Conservation (phyloP, 1,140 invertebrate genomes). For the Drosophila baimaii region DNA sequence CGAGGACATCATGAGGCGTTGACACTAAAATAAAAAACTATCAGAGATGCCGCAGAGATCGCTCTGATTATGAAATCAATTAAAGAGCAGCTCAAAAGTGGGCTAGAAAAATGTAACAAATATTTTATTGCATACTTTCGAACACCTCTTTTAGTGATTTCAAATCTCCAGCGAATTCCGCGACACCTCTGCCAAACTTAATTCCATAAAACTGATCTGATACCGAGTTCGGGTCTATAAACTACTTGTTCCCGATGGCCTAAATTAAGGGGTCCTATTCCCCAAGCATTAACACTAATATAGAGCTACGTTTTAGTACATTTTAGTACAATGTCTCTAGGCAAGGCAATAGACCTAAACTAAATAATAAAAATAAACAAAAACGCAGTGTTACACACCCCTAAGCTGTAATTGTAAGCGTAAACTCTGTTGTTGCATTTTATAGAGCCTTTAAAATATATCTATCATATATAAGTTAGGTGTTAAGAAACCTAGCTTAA, state of each 20-base stretch:
- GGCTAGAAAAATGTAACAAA: not conserved
- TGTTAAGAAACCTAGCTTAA: conserved; percentile 31
- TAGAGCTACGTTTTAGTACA: conserved; percentile 58
- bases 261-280: not conserved
- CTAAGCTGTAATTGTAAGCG: conserved; percentile 25
- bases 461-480: conserved; percentile 14
- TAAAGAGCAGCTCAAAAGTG: too few species aligned
- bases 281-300: conserved; percentile 8
- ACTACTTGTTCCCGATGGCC: conserved; percentile 16
- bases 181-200: not conserved
- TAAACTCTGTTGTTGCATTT: conserved; percentile 53
- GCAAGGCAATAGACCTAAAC: conserved; percentile 51
- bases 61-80: not conserved
- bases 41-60: not conserved
- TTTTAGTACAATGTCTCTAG: conserved; percentile 73
- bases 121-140: not conserved
- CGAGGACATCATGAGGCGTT: conserved; percentile 90
- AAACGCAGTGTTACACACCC: conserved; percentile 24
- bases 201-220: conserved; percentile 12
- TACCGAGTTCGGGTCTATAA: not conserved
- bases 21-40: not conserved
- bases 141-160: not conserved
- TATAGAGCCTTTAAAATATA: conserved; percentile 28
- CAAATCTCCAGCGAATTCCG: not conserved
- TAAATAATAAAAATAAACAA: conserved; percentile 19